Conservation (phyloP, 1,140 invertebrate species). For the Rhagoletis zephyria region DNA sequence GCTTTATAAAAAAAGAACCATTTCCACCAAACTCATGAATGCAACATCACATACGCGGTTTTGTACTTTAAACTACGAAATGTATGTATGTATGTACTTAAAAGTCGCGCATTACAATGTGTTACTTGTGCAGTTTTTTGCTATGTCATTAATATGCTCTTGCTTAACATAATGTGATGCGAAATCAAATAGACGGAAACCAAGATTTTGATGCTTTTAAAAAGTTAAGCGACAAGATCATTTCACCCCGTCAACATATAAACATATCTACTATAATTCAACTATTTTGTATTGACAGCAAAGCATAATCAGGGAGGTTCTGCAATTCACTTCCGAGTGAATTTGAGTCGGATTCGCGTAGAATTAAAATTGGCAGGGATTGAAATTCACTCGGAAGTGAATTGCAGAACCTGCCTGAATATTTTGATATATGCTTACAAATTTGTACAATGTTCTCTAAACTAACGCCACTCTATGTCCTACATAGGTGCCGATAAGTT, state of each 20-base stretch:
- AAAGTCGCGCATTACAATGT: not conserved
- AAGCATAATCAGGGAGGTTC: no score
- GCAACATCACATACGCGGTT: no score
- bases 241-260: conserved; percentile 72
- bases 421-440: not conserved
- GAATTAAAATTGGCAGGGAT: no score
- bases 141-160: conserved; percentile 39
- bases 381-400: no score
- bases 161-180: conserved; percentile 54
- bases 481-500: conserved; percentile 84
- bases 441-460: not conserved
- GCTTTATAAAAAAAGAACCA: no score
- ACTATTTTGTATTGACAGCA: no score
- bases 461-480: conserved; percentile 32
- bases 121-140: conserved; percentile 7
- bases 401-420: no score
- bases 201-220: conserved; percentile 64
- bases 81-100: not conserved
- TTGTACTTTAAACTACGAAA: no score
- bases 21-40: no score
- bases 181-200: conserved; percentile 65
- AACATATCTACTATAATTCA: not conserved
- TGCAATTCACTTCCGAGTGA: no score
- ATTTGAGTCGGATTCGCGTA: no score
- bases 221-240: conserved; percentile 62